phyloP scores from a whole-genome alignment of 1,140 invertebrate genomes.

The Drosophila cardini region DNA sequence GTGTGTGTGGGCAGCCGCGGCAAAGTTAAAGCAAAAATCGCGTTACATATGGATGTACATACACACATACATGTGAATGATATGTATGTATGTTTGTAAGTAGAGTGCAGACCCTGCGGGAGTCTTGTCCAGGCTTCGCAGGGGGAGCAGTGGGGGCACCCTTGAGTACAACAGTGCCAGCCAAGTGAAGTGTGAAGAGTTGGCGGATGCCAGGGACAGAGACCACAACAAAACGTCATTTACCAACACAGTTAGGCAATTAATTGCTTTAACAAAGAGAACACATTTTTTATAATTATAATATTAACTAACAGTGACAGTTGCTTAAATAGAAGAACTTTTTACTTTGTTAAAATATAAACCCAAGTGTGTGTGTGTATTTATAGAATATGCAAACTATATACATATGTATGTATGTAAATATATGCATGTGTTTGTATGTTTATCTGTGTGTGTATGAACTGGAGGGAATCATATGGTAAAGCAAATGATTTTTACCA shows the following conservation, averaged over 20 bases:
- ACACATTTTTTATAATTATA: too few species aligned
- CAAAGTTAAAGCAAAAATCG: conserved; percentile 80
- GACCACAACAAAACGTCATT: conserved; percentile 53
- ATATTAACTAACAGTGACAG: too few species aligned
- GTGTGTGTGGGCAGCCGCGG: conserved; percentile 63
- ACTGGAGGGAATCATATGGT: conserved; percentile 40
- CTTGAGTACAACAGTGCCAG: conserved; percentile 48
- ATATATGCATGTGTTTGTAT: background rate
- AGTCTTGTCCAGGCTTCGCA: conserved; percentile 47
- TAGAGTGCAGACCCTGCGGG: conserved; percentile 64
- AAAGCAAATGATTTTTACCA: conserved; percentile 56
- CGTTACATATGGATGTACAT: conserved; percentile 60
- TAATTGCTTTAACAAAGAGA: background rate
- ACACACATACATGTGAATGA: background rate
- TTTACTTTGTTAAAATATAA: background rate
- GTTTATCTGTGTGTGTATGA: too few species aligned
- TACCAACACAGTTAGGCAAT: conserved; percentile 23
- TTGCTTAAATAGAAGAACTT: background rate
- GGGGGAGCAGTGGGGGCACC: conserved; percentile 44
- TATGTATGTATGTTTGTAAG: conserved; percentile 10
- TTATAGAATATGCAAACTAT: background rate
- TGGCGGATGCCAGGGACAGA: conserved; percentile 31
- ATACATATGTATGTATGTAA: background rate
- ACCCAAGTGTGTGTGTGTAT: background rate
- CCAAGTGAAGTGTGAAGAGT: conserved; percentile 48